phyloP scores from a whole-genome alignment of 2,113 vertebrate genomes.

The Rhinogobius similis region DNA sequence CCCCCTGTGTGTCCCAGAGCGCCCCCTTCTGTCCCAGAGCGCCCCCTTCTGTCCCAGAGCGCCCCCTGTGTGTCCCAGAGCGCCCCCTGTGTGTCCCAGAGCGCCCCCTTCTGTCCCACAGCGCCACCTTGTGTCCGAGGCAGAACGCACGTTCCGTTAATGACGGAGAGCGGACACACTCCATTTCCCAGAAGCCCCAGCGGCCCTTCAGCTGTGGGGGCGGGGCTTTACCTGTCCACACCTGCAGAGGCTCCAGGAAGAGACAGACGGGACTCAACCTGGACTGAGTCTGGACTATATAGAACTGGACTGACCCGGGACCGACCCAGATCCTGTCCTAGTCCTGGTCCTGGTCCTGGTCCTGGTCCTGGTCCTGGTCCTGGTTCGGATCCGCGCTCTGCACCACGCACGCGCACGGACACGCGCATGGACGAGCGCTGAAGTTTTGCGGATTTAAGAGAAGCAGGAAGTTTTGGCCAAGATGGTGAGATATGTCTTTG shows the following conservation, averaged over 20 bases:
- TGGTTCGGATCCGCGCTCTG: neutral
- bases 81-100: too few relatives aligned
- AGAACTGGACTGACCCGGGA: neutral
- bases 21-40: too few relatives aligned
- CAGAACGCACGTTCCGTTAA: too few relatives aligned
- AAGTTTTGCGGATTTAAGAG: neutral
- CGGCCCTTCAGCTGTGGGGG: neutral
- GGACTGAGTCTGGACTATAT: neutral
- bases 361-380: neutral
- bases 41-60: too few relatives aligned
- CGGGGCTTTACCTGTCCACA: conserved; percentile 8
- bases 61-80: too few relatives aligned
- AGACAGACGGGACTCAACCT: neutral
- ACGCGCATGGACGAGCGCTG: neutral
- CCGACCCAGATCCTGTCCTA: neutral
- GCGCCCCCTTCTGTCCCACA: too few relatives aligned
- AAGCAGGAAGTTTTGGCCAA: neutral
- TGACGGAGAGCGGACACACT: neutral
- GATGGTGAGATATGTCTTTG: neutral
- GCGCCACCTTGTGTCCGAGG: too few relatives aligned
- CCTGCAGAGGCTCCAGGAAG: conserved; percentile 5
- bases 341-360: neutral
- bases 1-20: too few relatives aligned
- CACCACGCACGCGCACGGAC: neutral
- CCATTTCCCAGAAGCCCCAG: neutral